Conservation (phyloP, 2,888 invertebrate genomes). For the Diabrotica balteata region DNA sequence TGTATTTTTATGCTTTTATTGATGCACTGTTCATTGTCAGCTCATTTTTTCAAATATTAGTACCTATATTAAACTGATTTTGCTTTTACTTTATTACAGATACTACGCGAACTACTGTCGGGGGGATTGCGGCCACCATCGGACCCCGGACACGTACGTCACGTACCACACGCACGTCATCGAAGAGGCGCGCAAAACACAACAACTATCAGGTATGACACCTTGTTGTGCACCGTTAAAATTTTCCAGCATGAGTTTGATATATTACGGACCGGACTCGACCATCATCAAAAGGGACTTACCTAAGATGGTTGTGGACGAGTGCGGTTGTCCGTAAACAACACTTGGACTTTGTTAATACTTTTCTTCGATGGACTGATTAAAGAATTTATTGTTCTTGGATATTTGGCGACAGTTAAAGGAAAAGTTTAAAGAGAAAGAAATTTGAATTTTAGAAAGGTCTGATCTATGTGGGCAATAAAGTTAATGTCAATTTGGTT, state of each 20-base stretch:
- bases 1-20: too few relatives aligned
- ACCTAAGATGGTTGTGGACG: constrained; percentile 95
- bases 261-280: constrained; percentile 89
- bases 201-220: constrained; percentile 78
- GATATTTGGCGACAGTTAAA: constrained; percentile 5
- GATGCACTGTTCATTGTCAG: too few relatives aligned
- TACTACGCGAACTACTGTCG: constrained; percentile 95
- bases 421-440: background rate
- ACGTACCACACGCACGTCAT: constrained; percentile 91
- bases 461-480: background rate
- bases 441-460: background rate
- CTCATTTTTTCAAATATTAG: too few relatives aligned
- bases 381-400: constrained; percentile 25
- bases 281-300: constrained; percentile 92
- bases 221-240: constrained; percentile 93
- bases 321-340: constrained; percentile 89
- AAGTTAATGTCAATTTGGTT: too few relatives aligned
- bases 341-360: constrained; percentile 11
- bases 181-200: constrained; percentile 84
- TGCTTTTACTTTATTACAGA: constrained; percentile 59
- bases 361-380: constrained; percentile 20
- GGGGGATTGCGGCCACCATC: constrained; percentile 83
- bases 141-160: constrained; percentile 82
- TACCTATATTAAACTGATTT: too few relatives aligned
- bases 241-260: constrained; percentile 90